These are phyloP conservation scores for Halesus radiatus DNA, from an alignment of 1,140 invertebrate species.

Conservation along the genomic window DNA sequence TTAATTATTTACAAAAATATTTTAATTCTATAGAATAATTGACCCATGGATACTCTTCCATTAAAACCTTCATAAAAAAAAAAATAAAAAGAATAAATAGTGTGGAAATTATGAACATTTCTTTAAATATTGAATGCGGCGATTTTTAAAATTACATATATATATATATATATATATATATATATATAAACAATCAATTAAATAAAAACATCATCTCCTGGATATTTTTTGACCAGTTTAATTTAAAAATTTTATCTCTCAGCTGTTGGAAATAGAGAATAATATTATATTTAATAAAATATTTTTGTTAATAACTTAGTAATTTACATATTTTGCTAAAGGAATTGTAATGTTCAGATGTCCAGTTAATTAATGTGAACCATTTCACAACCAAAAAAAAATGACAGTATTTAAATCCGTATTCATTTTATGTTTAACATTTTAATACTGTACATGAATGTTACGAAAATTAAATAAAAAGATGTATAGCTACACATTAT, in stretches of 20 bases:
- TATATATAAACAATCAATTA: too few species aligned
- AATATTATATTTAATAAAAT: not conserved
- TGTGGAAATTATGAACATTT: not conserved
- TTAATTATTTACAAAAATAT: constrained; percentile 44
- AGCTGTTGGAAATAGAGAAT: not conserved
- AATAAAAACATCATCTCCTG: too few species aligned
- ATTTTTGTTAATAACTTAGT: not conserved
- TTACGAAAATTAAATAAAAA: not conserved
- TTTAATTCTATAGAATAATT: constrained; percentile 42
- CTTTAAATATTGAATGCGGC: too few species aligned
- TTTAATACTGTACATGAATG: constrained; percentile 10
- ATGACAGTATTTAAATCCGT: not conserved
- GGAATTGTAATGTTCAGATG: not conserved
- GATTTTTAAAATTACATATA: too few species aligned
- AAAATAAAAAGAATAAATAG: not conserved
- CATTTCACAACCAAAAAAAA: constrained; percentile 3
- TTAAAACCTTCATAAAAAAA: not conserved
- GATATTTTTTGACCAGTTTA: too few species aligned
- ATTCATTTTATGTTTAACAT: not conserved
- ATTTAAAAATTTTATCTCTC: too few species aligned
- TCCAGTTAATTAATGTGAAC: not conserved
- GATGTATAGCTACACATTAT: not conserved
- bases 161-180: too few species aligned
- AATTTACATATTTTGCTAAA: not conserved
- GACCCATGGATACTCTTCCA: constrained; percentile 34